Evolutionary conservation across 1,140 invertebrate genomes (phyloP).

Genomic region (Brachystomella parvula): DNA sequence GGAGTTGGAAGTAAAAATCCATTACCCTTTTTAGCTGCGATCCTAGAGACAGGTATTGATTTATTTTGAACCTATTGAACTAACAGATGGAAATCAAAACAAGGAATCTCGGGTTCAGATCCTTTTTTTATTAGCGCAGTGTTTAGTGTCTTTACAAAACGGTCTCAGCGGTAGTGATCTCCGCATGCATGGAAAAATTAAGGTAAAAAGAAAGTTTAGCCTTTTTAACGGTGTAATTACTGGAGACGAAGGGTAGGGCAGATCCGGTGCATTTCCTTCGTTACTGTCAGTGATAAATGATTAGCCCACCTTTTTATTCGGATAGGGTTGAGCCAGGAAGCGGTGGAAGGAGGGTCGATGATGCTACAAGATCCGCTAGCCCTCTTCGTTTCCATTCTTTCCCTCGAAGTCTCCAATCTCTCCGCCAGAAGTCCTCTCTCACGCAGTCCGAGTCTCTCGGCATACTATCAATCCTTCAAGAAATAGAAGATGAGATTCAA

Average conservation of each 20-base stretch:
- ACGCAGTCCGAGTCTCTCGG: neutral
- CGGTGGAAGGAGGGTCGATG: neutral
- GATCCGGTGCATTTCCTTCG: no score
- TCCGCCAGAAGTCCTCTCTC: slow-evolving; percentile 1
- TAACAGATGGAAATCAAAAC: no score
- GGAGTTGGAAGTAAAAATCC: no score
- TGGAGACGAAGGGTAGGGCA: neutral
- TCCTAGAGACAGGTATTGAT: no score
- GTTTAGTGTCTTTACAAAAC: no score
- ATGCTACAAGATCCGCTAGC: neutral
- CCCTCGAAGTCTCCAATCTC: neutral
- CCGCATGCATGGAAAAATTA: neutral
- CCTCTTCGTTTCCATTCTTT: neutral
- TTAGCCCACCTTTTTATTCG: neutral
- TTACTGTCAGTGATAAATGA: no score
- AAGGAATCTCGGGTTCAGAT: no score
- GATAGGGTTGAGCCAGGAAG: neutral
- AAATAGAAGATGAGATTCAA: slow-evolving; percentile 18
- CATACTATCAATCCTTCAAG: slow-evolving; percentile 19
- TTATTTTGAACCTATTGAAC: no score
- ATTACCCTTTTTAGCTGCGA: no score
- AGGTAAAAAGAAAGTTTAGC: neutral
- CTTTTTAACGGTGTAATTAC: neutral
- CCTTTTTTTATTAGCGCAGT: no score
- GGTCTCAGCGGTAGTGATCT: neutral